Evolutionary conservation across 1,140 invertebrate species (phyloP), one percentile per base, ranked within the genome.

Genomic region (Colletes latitarsis): DNA sequence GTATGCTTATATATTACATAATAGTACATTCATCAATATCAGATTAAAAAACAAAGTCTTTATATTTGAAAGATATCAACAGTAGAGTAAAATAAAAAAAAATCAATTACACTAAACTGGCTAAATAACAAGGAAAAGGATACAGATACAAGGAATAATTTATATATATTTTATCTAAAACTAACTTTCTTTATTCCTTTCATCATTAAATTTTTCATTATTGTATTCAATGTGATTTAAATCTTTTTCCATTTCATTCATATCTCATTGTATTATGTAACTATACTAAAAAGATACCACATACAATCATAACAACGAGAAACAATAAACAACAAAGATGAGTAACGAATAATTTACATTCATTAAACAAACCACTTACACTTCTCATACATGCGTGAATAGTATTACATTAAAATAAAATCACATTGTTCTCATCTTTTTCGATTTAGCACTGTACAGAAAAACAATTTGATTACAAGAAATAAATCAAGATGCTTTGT

Each of bases 141-240:
- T 57, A 17, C 17, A 41, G 60, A 80, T 63, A 15, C 43, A 68
- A 81, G 21, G 19, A 39, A 17, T 76, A n/a, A 52, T 15, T 46
- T 46, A 19, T 68, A 39, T 14, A 12, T 53, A 2, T 39, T 39
- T 55, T 79, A 57, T 87, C 85, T 87, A 87, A 87, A 87, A 87
- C 84, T 87, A 87, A 86, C 52, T 86, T 81, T 83, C 73, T 87
- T 86, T 87, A 87, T 87, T 87, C 58, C 62, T 77, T 49, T 68
- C 73, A 63, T 70, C 73, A 57, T 87, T 81, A 83, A 70, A 74
- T 55, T 68, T 68, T 62, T 85, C 74, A 66, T 82, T 86, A 81
- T 83, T 86, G 84, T 87, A 87, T 87, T 58, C 82, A 83, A 87
- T 86, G 60, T 72, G 62, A 80, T 77, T 85, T 55, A 49, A 60